Percentiles rank a stretch among this genome's conserved stretches.
These are phyloP conservation scores for Rhinogobio ventralis DNA, from an alignment of 2,797 vertebrate species.

Conservation along the genomic window DNA sequence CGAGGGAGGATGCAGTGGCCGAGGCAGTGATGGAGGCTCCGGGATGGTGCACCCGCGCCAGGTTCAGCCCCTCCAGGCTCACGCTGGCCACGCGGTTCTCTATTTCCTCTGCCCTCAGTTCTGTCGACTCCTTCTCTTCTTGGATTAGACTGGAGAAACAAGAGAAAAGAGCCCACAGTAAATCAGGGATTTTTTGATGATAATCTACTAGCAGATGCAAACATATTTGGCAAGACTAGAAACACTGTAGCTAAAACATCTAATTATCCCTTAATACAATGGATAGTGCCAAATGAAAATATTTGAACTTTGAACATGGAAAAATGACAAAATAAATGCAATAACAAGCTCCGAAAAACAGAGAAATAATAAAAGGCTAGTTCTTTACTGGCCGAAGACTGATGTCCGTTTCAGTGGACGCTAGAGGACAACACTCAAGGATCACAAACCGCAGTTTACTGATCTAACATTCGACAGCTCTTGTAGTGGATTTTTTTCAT, in stretches of 20 bases:
- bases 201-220: neutral
- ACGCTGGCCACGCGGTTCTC: slow-evolving; percentile 97
- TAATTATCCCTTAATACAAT: neutral
- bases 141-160: slow-evolving; percentile 89
- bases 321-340: neutral
- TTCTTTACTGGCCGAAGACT: neutral
- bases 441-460: neutral
- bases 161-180: slow-evolving; percentile 20
- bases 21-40: slow-evolving; percentile 95
- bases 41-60: slow-evolving; percentile 92
- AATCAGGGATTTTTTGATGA: neutral
- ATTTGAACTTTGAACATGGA: neutral
- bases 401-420: neutral
- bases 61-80: slow-evolving; percentile 95
- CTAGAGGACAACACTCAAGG: slow-evolving; percentile 1
- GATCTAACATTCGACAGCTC: neutral
- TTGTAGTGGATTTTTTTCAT: slow-evolving; percentile 10
- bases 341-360: neutral
- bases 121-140: slow-evolving; percentile 98
- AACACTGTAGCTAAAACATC: neutral
- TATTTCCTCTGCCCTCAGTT: slow-evolving; percentile 96
- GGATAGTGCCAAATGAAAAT: neutral
- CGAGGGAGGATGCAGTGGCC: slow-evolving; percentile 93
- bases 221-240: neutral
- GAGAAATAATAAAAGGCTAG: neutral